Evolutionary conservation across 2,113 vertebrate genomes (phyloP).

Genomic region (Channa argus): DNA sequence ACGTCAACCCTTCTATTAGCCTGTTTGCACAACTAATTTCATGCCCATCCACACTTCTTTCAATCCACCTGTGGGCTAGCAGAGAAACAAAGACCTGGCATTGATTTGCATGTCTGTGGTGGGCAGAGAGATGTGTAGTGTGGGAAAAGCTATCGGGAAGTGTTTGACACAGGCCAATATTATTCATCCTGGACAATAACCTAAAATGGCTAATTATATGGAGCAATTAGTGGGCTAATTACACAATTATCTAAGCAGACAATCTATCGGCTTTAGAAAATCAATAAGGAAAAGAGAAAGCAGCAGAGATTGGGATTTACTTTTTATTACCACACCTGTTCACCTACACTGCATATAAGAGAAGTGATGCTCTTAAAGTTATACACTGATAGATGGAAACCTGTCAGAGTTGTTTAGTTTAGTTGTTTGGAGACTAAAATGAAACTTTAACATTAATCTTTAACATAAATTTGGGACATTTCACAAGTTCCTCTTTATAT

Average conservation of each 20-base stretch:
- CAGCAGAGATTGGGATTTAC: slow-evolving; percentile 63
- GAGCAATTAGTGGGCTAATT: slow-evolving; percentile 83
- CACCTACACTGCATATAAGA: slow-evolving; percentile 18
- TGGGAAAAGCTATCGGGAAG: slow-evolving; percentile 59
- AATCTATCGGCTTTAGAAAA: slow-evolving; percentile 76
- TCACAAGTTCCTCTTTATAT: slow-evolving; percentile 14
- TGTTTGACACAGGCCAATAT: slow-evolving; percentile 77
- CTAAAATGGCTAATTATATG: slow-evolving; percentile 86
- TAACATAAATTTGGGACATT: slow-evolving; percentile 17
- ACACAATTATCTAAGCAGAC: slow-evolving; percentile 84
- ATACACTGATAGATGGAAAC: not conserved
- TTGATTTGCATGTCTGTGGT: slow-evolving; percentile 69
- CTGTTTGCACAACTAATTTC: not conserved
- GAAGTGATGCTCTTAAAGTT: not conserved
- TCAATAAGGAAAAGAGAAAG: slow-evolving; percentile 71
- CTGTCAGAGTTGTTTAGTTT: not conserved
- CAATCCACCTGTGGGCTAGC: slow-evolving; percentile 39
- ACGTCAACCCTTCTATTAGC: not conserved
- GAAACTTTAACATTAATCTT: not conserved
- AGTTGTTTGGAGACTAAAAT: not conserved
- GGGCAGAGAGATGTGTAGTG: slow-evolving; percentile 60
- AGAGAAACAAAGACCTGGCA: slow-evolving; percentile 41
- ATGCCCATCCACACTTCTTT: slow-evolving; percentile 8
- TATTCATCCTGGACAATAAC: slow-evolving; percentile 83
- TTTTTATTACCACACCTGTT: slow-evolving; percentile 53